Evolutionary conservation across 2,113 vertebrate genomes (phyloP).

Genomic region (Ctenodactylus gundi): DNA sequence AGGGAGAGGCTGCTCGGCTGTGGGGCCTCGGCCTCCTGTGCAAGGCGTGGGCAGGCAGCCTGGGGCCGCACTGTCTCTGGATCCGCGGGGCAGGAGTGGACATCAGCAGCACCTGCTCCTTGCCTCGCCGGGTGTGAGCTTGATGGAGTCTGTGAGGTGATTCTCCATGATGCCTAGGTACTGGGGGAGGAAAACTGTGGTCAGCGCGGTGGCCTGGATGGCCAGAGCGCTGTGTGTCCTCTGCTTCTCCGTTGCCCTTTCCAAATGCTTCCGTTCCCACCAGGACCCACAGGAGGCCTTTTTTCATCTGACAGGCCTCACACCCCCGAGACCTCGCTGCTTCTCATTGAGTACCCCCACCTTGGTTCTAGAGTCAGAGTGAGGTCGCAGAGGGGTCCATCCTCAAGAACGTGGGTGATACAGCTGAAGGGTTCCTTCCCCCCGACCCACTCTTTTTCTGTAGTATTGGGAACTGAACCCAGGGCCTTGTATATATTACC

Average conservation of each 20-base stretch:
- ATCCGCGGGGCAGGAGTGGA: accelerated
- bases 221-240: accelerated
- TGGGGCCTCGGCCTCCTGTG: neutral
- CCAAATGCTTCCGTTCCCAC: neutral
- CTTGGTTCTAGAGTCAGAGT: neutral
- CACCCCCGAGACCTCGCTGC: neutral
- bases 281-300: neutral
- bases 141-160: slow-evolving; percentile 86
- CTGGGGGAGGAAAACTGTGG: slow-evolving; percentile 67
- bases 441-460: neutral
- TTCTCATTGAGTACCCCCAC: neutral
- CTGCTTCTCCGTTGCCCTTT: neutral
- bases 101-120: slow-evolving; percentile 82
- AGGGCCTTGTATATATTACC: neutral
- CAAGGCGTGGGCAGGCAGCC: neutral
- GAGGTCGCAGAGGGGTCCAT: accelerated
- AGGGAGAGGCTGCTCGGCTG: neutral
- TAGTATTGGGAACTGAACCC: neutral
- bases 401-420: neutral
- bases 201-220: neutral
- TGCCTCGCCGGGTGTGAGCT: slow-evolving; percentile 80
- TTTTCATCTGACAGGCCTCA: neutral
- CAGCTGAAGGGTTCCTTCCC: neutral
- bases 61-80: neutral
- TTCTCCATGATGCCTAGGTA: slow-evolving; percentile 82